Conservation (phyloP, 1,140 invertebrate genomes). For the Camponotus floridanus region DNA sequence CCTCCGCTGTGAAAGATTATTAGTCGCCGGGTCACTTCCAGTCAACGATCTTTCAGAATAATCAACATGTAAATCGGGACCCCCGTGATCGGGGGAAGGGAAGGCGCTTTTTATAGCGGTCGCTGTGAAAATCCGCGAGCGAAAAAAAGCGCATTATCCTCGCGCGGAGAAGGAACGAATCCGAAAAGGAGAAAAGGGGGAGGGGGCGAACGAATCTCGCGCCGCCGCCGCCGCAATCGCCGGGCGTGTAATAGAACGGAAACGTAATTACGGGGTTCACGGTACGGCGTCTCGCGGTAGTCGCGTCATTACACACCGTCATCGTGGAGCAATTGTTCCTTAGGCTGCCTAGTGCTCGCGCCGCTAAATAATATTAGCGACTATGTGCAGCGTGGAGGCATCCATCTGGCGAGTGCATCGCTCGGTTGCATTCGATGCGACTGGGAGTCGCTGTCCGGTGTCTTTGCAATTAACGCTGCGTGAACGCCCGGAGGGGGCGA, state of each 20-base stretch:
- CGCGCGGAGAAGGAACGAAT: not conserved
- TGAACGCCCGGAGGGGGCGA: slow-evolving; percentile 48
- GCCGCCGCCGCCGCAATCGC: slow-evolving; percentile 46
- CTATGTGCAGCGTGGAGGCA: slow-evolving; percentile 26
- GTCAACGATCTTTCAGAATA: slow-evolving; percentile 43
- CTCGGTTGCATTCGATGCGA: slow-evolving; percentile 25
- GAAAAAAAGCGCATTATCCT: not conserved
- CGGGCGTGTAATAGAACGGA: slow-evolving; percentile 68
- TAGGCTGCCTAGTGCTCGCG: slow-evolving; percentile 54
- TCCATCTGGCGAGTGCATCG: slow-evolving; percentile 26
- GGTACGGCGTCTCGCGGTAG: slow-evolving; percentile 67
- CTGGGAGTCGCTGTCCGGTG: slow-evolving; percentile 54
- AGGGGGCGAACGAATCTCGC: slow-evolving; percentile 42
- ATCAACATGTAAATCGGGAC: slow-evolving; percentile 38
- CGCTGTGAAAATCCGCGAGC: not conserved
- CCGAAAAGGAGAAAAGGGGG: not conserved
- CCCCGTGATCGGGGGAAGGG: too few species aligned
- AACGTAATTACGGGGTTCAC: slow-evolving; percentile 73
- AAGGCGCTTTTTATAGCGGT: not conserved
- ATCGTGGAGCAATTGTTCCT: slow-evolving; percentile 65
- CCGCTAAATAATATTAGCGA: slow-evolving; percentile 72
- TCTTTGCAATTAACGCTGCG: slow-evolving; percentile 73
- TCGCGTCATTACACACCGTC: slow-evolving; percentile 70
- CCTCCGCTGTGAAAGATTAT: slow-evolving; percentile 62
- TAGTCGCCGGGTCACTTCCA: slow-evolving; percentile 48